These are phyloP conservation scores for Daphoenositta chrysoptera DNA, from an alignment of 2,113 vertebrate genomes.

Conservation along the genomic window DNA sequence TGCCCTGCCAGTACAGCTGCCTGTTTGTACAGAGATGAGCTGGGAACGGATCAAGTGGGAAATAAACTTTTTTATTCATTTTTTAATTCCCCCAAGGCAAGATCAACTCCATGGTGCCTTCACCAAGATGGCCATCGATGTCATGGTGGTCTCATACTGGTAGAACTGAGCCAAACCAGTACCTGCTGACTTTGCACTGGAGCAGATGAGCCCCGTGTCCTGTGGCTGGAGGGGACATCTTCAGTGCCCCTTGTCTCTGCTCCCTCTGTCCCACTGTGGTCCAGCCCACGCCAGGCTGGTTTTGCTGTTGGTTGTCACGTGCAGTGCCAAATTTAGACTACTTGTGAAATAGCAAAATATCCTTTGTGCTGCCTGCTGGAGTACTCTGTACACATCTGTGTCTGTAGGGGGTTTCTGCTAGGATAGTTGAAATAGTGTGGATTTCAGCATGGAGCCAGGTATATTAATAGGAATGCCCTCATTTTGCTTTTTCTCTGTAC, in stretches of 20 bases:
- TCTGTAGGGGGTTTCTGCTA: background rate
- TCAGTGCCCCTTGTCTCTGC: background rate
- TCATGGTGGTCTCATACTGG: fast-evolving
- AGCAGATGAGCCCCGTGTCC: fast-evolving
- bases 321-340: background rate
- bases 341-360: background rate
- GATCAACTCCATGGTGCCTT: background rate
- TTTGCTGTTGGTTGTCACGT: background rate
- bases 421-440: background rate
- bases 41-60: background rate
- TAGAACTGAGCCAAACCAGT: background rate
- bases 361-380: background rate
- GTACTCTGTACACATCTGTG: background rate
- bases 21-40: background rate
- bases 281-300: background rate
- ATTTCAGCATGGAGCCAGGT: background rate
- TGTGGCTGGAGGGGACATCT: background rate
- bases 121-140: fast-evolving
- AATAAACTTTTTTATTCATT: background rate
- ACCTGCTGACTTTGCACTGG: background rate
- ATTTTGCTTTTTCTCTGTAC: background rate
- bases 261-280: background rate
- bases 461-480: background rate
- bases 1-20: background rate
- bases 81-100: background rate